phyloP scores from a whole-genome alignment of 1,140 invertebrate species.

The Pseudachorutes palmiensis region DNA sequence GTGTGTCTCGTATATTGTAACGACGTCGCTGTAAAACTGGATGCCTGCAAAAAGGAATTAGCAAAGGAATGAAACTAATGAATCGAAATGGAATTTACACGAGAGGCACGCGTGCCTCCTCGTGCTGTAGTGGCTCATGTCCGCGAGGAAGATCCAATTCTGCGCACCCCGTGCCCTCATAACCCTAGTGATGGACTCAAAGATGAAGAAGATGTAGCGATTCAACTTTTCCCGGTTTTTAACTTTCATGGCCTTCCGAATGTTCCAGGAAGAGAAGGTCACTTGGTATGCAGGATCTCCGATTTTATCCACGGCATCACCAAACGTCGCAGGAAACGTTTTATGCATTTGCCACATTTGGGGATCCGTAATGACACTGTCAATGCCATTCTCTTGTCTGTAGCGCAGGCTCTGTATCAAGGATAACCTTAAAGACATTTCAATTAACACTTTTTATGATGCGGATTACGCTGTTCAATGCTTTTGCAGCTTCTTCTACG shows the following conservation, averaged over 20 bases:
- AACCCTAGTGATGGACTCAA: background rate
- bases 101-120: background rate
- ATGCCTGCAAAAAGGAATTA: background rate
- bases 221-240: background rate
- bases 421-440: no score
- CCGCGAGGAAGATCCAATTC: background rate
- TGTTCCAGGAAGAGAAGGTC: background rate
- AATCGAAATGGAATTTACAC: background rate
- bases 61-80: background rate
- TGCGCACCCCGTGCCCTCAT: background rate
- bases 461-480: background rate
- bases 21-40: background rate
- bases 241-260: background rate
- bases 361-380: background rate
- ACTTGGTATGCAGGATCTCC: constrained; percentile 5
- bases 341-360: background rate
- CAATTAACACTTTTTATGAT: no score
- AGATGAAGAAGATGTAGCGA: background rate
- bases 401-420: background rate
- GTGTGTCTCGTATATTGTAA: background rate
- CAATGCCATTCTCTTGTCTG: background rate
- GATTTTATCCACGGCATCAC: background rate
- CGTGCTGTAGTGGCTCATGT: background rate
- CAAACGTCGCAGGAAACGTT: background rate
- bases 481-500: background rate